Conservation (phyloP, 2,797 vertebrate genomes). For the Discoglossus pictus region DNA sequence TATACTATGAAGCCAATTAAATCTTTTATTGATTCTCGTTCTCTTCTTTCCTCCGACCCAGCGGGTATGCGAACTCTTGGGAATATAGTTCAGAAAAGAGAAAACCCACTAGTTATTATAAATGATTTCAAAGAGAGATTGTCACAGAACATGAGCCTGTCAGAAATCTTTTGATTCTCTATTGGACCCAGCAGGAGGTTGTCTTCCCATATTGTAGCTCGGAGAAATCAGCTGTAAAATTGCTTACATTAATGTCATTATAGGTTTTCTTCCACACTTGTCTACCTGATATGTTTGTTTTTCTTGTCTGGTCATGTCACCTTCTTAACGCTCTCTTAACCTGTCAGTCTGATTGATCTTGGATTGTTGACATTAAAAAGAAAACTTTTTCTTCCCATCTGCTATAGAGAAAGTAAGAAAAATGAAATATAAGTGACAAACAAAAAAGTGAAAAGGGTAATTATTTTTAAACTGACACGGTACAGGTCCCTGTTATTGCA, state of each 20-base stretch:
- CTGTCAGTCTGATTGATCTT: not conserved
- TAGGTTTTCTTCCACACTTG: slow-evolving; percentile 30
- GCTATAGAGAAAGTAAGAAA: no score
- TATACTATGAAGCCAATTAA: no score
- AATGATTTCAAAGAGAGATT: slow-evolving; percentile 13
- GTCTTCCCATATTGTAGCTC: slow-evolving; percentile 27
- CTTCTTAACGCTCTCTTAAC: not conserved
- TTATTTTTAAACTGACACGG: no score
- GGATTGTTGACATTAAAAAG: not conserved
- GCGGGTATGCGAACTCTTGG: no score
- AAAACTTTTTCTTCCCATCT: not conserved
- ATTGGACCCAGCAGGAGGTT: slow-evolving; percentile 41
- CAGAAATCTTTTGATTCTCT: slow-evolving; percentile 30
- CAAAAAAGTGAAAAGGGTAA: no score
- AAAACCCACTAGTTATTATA: slow-evolving; percentile 14
- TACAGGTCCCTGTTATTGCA: no score
- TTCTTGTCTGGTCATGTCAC: slow-evolving; percentile 12
- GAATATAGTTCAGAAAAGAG: slow-evolving; percentile 19
- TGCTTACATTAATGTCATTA: slow-evolving; percentile 48
- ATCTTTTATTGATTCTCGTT: no score
- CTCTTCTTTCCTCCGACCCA: no score
- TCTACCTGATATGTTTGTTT: slow-evolving; percentile 29
- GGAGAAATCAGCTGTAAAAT: slow-evolving; percentile 35
- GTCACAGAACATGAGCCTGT: slow-evolving; percentile 14
- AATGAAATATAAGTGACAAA: no score